phyloP scores from a whole-genome alignment of 2,797 vertebrate genomes.

The Helarctos malayanus region DNA sequence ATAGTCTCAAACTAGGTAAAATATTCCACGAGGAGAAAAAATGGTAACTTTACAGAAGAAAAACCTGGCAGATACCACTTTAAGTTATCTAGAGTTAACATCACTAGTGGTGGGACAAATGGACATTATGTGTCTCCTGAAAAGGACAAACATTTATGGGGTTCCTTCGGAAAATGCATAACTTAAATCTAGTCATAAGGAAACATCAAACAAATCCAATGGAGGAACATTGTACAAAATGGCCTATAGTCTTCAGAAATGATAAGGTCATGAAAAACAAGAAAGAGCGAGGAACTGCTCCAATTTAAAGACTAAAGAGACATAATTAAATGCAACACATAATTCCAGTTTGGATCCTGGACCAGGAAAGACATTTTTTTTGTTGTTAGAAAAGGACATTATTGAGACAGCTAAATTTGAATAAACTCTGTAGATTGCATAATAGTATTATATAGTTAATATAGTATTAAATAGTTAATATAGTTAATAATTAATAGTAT shows the following conservation, averaged over 20 bases:
- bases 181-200: not conserved
- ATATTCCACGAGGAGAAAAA: not conserved
- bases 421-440: not conserved
- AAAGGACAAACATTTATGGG: not conserved
- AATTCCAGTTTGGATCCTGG: not conserved
- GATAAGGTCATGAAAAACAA: constrained; percentile 16
- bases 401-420: not conserved
- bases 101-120: not conserved
- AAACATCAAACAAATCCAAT: constrained; percentile 18
- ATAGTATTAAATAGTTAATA: too few species aligned
- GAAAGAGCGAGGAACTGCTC: not conserved
- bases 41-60: not conserved
- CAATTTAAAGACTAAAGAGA: constrained; percentile 2
- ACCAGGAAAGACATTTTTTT: not conserved
- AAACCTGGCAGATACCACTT: not conserved
- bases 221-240: not conserved
- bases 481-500: too few species aligned
- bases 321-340: not conserved
- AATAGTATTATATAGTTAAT: not conserved
- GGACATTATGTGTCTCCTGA: not conserved
- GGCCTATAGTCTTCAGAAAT: constrained; percentile 41
- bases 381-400: constrained; percentile 1
- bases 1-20: not conserved
- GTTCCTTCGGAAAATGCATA: not conserved
- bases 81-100: constrained; percentile 36